phyloP scores from a whole-genome alignment of 2,888 invertebrate genomes.

The Helobdella robusta region DNA sequence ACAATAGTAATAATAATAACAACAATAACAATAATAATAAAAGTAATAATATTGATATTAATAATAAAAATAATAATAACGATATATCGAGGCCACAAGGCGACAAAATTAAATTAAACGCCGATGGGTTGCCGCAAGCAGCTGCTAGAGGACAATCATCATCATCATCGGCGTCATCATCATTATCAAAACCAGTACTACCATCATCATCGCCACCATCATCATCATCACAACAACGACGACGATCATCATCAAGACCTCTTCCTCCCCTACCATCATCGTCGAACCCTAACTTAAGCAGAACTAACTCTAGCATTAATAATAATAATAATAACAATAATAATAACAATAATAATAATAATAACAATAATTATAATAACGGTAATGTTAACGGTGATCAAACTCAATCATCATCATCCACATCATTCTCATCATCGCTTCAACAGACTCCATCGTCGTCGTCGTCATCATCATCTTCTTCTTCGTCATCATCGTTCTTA shows the following conservation, averaged over 20 bases:
- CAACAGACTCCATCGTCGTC: background rate
- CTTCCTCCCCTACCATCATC: too few species aligned
- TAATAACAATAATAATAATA: background rate
- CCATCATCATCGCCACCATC: too few species aligned
- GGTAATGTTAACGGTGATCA: background rate
- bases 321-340: background rate
- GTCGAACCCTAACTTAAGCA: too few species aligned
- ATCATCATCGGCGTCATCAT: background rate
- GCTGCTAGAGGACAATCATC: background rate
- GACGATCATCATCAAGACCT: too few species aligned
- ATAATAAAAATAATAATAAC: too few species aligned
- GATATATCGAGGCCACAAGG: too few species aligned
- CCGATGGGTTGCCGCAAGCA: background rate
- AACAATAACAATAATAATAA: too few species aligned
- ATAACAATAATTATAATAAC: background rate
- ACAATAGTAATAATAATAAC: too few species aligned
- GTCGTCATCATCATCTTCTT: constrained; percentile 7
- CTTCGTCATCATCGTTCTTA: constrained; percentile 4
- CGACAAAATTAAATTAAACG: too few species aligned
- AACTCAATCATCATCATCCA: background rate
- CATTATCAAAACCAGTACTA: background rate
- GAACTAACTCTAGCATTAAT: background rate
- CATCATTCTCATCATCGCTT: constrained; percentile 3
- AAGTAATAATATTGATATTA: too few species aligned
- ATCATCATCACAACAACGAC: too few species aligned